phyloP scores from a whole-genome alignment of 53 echinoderm and acorn worm genomes.

The Astropecten irregularis region DNA sequence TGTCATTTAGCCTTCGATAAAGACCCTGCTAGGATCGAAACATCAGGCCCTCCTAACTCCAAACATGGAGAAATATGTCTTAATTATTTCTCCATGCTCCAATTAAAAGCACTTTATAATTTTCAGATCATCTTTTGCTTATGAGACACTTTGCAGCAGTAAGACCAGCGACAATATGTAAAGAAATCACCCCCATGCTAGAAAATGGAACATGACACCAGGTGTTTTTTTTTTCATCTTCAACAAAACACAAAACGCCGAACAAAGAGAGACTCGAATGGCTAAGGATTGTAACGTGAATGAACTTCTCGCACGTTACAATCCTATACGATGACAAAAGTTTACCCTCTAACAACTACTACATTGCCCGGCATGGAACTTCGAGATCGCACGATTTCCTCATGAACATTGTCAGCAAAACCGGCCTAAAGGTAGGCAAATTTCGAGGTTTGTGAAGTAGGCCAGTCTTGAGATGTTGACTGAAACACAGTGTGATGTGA shows the following conservation, averaged over 20 bases:
- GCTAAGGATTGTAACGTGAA: slow-evolving; percentile 25
- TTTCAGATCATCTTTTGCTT: too few species aligned
- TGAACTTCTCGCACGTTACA: slow-evolving; percentile 25
- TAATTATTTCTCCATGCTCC: too few species aligned
- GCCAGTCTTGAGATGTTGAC: too few species aligned
- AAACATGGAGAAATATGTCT: too few species aligned
- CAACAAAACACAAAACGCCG: slow-evolving; percentile 55
- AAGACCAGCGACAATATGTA: too few species aligned
- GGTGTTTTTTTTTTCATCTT: slow-evolving; percentile 46
- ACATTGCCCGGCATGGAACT: slow-evolving; percentile 41
- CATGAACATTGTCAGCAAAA: slow-evolving; percentile 3
- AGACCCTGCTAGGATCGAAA: too few species aligned
- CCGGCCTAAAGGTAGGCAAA: not conserved
- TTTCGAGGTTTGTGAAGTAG: too few species aligned
- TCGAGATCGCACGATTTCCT: slow-evolving; percentile 21
- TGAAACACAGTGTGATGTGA: too few species aligned
- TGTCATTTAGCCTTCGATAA: too few species aligned
- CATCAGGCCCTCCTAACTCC: too few species aligned
- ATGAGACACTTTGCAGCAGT: too few species aligned
- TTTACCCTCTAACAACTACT: slow-evolving; percentile 13
- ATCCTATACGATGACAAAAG: slow-evolving; percentile 50
- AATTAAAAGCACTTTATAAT: too few species aligned
- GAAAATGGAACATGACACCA: slow-evolving; percentile 56
- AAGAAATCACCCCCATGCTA: slow-evolving; percentile 9
- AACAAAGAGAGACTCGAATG: slow-evolving; percentile 36